A percentile compares a stretch with the other conserved stretches of the same genome.
Evolutionary conservation across 2,113 vertebrate genomes (phyloP).

Genomic region (Aviceda subcristata): DNA sequence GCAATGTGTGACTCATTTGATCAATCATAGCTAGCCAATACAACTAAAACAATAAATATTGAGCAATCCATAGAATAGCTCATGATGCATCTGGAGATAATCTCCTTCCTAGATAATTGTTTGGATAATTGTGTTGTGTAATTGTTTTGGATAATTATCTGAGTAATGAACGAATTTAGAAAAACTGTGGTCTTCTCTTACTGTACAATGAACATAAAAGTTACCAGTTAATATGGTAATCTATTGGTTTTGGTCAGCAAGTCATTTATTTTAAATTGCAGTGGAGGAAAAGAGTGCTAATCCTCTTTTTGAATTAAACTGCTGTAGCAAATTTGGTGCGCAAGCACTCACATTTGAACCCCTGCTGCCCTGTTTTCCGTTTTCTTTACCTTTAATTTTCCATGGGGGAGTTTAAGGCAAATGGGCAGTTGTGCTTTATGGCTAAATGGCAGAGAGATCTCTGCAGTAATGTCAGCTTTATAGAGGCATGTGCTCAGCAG

Average conservation of each 20-base stretch:
- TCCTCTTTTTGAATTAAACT: not conserved
- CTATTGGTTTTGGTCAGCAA: conserved; percentile 49
- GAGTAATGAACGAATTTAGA: conserved; percentile 34
- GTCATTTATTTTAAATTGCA: conserved; percentile 21
- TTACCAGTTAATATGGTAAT: conserved; percentile 40
- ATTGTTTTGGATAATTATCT: conserved; percentile 35
- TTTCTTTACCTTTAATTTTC: conserved; percentile 26
- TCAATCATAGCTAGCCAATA: conserved; percentile 14
- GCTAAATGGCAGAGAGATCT: not conserved
- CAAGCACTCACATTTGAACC: not conserved
- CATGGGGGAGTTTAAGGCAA: not conserved
- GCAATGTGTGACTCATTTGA: not conserved
- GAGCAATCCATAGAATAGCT: conserved; percentile 4
- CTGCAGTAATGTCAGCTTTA: conserved; percentile 7
- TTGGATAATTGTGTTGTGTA: conserved; percentile 18
- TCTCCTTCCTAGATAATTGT: conserved; percentile 2
- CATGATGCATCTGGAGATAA: conserved; percentile 25
- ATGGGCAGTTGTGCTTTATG: not conserved
- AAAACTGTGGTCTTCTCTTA: conserved; percentile 18
- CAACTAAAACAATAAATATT: conserved; percentile 2
- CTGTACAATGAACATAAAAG: conserved; percentile 10
- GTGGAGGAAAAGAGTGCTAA: not conserved
- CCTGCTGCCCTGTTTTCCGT: not conserved
- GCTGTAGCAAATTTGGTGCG: not conserved
- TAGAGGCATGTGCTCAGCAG: conserved; percentile 1